Percentiles rank a stretch among this genome's conserved stretches.
These are phyloP conservation scores for Semnopithecus entellus DNA, from an alignment of 2,113 vertebrate genomes.

Conservation along the genomic window DNA sequence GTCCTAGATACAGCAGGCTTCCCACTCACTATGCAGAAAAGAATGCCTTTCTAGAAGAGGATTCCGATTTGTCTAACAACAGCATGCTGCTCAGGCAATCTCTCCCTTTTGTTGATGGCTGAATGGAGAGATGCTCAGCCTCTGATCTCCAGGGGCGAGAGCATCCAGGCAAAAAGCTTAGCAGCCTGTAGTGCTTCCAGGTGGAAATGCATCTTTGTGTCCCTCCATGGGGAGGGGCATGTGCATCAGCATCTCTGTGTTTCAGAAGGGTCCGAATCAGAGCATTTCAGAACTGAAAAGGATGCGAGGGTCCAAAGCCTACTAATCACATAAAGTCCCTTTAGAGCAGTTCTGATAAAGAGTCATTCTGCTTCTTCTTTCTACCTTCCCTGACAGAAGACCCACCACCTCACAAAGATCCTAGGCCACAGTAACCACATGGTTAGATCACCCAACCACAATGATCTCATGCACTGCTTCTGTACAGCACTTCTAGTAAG, in stretches of 20 bases:
- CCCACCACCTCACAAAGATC: background rate
- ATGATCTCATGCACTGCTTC: background rate
- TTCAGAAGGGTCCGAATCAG: background rate
- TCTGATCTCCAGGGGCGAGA: constrained; percentile 73
- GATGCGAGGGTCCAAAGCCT: background rate
- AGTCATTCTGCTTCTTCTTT: background rate
- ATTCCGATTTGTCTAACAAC: constrained; percentile 79
- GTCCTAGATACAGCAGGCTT: constrained; percentile 72
- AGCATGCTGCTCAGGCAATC: constrained; percentile 59
- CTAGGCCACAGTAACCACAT: background rate
- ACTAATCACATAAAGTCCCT: background rate
- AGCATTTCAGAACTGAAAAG: background rate
- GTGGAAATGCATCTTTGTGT: constrained; percentile 57
- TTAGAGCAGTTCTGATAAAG: background rate
- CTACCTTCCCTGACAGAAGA: background rate
- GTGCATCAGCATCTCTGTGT: background rate
- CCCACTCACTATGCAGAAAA: constrained; percentile 61
- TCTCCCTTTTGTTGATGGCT: constrained; percentile 75
- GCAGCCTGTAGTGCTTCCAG: constrained; percentile 60
- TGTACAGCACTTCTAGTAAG: background rate
- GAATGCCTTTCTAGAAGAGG: constrained; percentile 71
- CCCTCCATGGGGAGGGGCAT: background rate
- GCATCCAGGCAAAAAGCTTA: constrained; percentile 51
- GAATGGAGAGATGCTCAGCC: constrained; percentile 74
- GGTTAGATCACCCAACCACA: too few species aligned